Evolutionary conservation across 2,888 invertebrate genomes (phyloP).

Genomic region (Octodonta nipae): DNA sequence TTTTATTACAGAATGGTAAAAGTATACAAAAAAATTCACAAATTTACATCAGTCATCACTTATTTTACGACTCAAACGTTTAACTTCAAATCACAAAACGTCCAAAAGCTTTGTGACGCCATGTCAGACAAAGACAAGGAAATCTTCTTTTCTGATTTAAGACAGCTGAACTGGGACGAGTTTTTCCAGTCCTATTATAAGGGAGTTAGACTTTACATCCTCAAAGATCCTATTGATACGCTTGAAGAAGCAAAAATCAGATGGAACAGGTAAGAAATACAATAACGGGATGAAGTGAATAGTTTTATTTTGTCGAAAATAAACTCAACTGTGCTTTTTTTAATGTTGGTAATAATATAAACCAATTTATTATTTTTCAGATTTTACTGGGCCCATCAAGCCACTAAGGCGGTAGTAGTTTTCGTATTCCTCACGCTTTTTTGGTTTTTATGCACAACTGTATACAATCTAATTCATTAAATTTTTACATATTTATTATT

Average conservation of each 20-base stretch:
- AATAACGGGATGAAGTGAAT: no score
- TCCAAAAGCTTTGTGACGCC: no score
- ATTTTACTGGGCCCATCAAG: slow-evolving; percentile 12
- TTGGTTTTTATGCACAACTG: no score
- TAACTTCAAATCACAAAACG: no score
- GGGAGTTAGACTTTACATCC: slow-evolving; percentile 62
- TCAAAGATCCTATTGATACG: slow-evolving; percentile 63
- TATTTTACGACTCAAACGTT: slow-evolving; percentile 67
- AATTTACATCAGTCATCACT: slow-evolving; percentile 55
- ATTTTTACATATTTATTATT: no score
- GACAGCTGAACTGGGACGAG: no score
- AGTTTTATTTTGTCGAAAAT: neutral
- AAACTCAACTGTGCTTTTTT: slow-evolving; percentile 2
- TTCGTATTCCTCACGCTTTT: slow-evolving; percentile 8
- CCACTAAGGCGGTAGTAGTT: slow-evolving; percentile 7
- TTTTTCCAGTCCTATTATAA: slow-evolving; percentile 56
- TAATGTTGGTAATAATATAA: neutral
- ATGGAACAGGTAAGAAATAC: slow-evolving; percentile 21
- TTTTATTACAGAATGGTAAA: slow-evolving; percentile 52
- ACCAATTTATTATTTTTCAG: slow-evolving; percentile 9
- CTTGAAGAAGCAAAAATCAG: slow-evolving; percentile 42
- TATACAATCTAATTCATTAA: no score
- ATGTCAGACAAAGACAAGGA: slow-evolving; percentile 40
- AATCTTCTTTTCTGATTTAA: slow-evolving; percentile 64
- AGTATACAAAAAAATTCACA: slow-evolving; percentile 67